These are phyloP conservation scores for Dicyrtomina minuta DNA, from an alignment of 2,888 invertebrate species.

Conservation along the genomic window DNA sequence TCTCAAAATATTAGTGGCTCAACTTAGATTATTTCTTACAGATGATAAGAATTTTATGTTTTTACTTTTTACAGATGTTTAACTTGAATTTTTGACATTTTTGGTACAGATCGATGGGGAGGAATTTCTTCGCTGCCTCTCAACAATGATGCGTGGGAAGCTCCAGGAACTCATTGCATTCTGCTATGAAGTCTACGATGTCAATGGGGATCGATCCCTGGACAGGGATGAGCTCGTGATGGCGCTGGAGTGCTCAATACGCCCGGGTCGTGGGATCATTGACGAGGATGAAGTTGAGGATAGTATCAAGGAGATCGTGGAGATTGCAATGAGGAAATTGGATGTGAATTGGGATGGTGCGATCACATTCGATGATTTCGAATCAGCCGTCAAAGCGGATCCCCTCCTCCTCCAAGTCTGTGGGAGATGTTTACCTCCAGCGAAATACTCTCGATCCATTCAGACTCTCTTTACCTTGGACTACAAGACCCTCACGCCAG, in stretches of 20 bases:
- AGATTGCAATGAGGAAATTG: constrained; percentile 46
- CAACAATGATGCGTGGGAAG: constrained; percentile 45
- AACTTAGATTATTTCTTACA: too few species aligned
- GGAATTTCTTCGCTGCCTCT: constrained; percentile 45
- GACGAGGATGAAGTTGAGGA: constrained; percentile 50
- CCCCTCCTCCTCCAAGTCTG: constrained; percentile 34
- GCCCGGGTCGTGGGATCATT: constrained; percentile 44
- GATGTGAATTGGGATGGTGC: constrained; percentile 47
- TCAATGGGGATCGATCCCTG: constrained; percentile 38
- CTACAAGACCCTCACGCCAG: constrained; percentile 6
- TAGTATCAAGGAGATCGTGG: constrained; percentile 49
- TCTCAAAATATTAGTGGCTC: too few species aligned
- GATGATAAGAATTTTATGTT: too few species aligned
- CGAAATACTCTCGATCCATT: constrained; percentile 14
- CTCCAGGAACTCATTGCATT: constrained; percentile 44
- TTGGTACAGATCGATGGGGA: constrained; percentile 33
- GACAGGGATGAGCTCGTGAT: constrained; percentile 48
- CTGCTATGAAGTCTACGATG: constrained; percentile 38
- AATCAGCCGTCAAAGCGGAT: constrained; percentile 35
- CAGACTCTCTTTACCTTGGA: constrained; percentile 14
- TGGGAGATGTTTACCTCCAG: constrained; percentile 30
- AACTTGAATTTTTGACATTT: too few species aligned
- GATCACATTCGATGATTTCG: constrained; percentile 47
- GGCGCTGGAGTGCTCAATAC: constrained; percentile 48
- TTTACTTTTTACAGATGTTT: background rate